Conservation (phyloP, 2,888 invertebrate species). For the Himalopsyche kuldschensis region DNA sequence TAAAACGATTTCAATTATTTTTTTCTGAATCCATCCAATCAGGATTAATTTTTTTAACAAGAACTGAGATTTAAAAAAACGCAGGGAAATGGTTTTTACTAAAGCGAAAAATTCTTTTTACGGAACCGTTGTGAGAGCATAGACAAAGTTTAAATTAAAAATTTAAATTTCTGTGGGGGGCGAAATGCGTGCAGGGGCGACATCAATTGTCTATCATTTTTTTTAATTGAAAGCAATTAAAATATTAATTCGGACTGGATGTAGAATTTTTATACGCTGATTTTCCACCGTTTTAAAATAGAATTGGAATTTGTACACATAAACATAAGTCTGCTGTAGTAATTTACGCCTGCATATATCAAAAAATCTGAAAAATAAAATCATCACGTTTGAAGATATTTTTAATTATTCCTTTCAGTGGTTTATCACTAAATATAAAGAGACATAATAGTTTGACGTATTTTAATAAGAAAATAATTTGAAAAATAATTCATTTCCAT, state of each 20-base stretch:
- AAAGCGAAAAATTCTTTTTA: not conserved
- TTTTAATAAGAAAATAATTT: no score
- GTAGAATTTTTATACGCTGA: not conserved
- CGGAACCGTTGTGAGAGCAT: not conserved
- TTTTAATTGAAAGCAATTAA: not conserved
- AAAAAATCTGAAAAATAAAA: no score
- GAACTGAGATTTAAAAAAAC: not conserved
- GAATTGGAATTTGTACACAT: no score
- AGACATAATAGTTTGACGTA: no score
- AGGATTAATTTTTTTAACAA: not conserved
- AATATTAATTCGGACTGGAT: conserved; percentile 4
- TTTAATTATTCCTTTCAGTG: no score
- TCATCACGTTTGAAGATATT: no score
- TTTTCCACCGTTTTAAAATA: not conserved
- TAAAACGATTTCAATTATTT: not conserved
- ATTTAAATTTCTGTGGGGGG: not conserved
- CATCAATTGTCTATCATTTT: conserved; percentile 5
- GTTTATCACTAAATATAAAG: no score
- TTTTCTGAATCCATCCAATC: not conserved
- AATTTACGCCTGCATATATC: no score
- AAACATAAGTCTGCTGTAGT: no score
- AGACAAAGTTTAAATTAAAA: conserved; percentile 10
- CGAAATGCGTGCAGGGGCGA: not conserved
- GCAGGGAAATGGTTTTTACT: not conserved
- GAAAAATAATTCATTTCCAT: no score